Percentiles rank a stretch among this genome's conserved stretches.
Conservation (phyloP, 2,797 vertebrate genomes). For the Telmatherina bonti region DNA sequence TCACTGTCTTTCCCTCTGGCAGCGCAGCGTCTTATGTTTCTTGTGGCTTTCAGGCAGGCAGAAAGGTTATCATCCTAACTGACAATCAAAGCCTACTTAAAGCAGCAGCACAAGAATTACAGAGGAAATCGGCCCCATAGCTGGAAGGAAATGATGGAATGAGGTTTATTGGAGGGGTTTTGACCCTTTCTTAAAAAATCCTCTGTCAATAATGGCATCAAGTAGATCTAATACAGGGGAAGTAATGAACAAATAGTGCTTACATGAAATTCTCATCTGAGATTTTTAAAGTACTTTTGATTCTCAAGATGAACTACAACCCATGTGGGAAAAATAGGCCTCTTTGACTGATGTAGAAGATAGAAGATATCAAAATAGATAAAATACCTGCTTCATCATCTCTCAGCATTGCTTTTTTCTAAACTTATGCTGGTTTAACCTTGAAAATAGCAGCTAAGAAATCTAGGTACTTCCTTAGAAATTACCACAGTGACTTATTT, state of each 20-base stretch:
- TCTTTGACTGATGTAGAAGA: constrained; percentile 34
- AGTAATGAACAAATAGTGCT: constrained; percentile 14
- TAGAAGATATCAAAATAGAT: constrained; percentile 19
- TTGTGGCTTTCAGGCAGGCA: constrained; percentile 52
- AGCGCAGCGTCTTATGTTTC: constrained; percentile 37
- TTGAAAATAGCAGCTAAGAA: constrained; percentile 32
- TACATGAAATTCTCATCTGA: background rate
- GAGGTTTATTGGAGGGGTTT: constrained; percentile 25
- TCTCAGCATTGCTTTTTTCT: constrained; percentile 38
- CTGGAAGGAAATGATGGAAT: constrained; percentile 23
- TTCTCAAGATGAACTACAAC: constrained; percentile 10
- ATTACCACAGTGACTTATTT: constrained; percentile 26
- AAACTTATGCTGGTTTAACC: constrained; percentile 34
- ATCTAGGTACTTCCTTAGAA: constrained; percentile 31
- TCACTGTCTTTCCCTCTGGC: constrained; percentile 43
- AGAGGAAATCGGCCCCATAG: constrained; percentile 25
- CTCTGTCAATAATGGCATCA: background rate
- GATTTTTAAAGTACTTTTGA: too few relatives aligned
- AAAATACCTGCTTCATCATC: constrained; percentile 32
- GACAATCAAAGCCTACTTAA: constrained; percentile 71
- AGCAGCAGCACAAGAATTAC: constrained; percentile 31
- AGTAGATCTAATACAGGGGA: constrained; percentile 10
- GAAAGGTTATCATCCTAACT: constrained; percentile 75
- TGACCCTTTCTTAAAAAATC: constrained; percentile 18
- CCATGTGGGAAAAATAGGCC: constrained; percentile 11